Evolutionary conservation across 1,140 invertebrate genomes (phyloP), one percentile per base, ranked within the genome.

Genomic region (Sitodiplosis mosellana): DNA sequence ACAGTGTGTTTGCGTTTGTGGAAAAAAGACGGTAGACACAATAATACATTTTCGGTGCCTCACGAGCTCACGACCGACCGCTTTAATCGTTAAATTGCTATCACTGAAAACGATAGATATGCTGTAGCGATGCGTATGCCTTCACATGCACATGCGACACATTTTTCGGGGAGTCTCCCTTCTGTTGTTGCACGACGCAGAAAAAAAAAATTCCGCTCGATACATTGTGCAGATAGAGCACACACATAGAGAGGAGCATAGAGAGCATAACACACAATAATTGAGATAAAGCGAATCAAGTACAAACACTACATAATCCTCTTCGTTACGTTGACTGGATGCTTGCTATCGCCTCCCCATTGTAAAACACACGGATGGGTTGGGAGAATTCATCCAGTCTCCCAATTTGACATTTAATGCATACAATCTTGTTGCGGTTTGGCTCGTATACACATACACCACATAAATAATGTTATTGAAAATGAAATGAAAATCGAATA

Each of bases 101-200:
- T 34, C 10, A 45, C 44, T 33, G n/a, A 27, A 7, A 20, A 44
- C 18, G 19, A 18, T 44, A 6, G 11, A 15, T 42, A 21, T 15
- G 19, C 21, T 21, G 20, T 19, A 21, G 18, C 4, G 7, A 27
- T 27, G 27, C 27, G 27, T 27, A 27, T 27, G 27, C 27, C 11
- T 44, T 44, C 42, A 44, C 19, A 45, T 33, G 15, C 18, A 27
- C 27, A 45, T 44, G 27, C 34, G 44, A 45, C 27, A 34, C 33
- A 8, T 45, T 45, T 22, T 33, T 33, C 34, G n/a, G 27, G 11
- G 11, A n/a, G n/a, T 10, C 27, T 27, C 27, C 4, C 27, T 27
- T 5, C 27, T 27, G 10, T 27, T 27, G 3, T 27, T 27, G 43
- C 22, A 27, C 43, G 21, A 45, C 33, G 22, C 33, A 27, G 21